Evolutionary conservation across 2,888 invertebrate species (phyloP).

Genomic region (Nymphalis c-album): DNA sequence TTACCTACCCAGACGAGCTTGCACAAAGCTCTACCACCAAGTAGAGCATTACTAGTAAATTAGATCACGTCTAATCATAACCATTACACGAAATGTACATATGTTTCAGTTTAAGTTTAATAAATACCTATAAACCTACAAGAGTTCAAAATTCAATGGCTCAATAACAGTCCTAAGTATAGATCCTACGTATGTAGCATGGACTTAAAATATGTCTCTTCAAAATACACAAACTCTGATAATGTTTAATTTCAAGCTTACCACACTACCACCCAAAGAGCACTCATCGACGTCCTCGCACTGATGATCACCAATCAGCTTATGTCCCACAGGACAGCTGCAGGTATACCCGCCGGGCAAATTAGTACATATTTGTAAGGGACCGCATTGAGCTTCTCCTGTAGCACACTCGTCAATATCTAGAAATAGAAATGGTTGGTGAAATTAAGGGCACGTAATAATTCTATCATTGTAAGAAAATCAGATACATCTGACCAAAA

Average conservation of each 20-base stretch:
- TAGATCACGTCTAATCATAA: too few relatives aligned
- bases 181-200: neutral
- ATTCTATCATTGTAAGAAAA: too few relatives aligned
- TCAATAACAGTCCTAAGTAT: too few relatives aligned
- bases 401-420: slow-evolving; percentile 93
- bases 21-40: too few relatives aligned
- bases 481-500: too few relatives aligned
- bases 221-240: neutral
- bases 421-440: slow-evolving; percentile 48
- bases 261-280: slow-evolving; percentile 40
- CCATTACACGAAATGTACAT: too few relatives aligned
- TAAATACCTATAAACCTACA: too few relatives aligned
- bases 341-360: slow-evolving; percentile 90
- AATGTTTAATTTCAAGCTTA: slow-evolving; percentile 11
- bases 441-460: too few relatives aligned
- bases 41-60: too few relatives aligned
- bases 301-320: slow-evolving; percentile 75
- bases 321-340: slow-evolving; percentile 87
- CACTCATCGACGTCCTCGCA: slow-evolving; percentile 96
- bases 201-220: neutral
- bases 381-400: slow-evolving; percentile 88
- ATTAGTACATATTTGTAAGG: slow-evolving; percentile 90
- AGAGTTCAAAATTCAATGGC: too few relatives aligned
- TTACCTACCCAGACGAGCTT: too few relatives aligned
- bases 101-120: too few relatives aligned